phyloP scores from a whole-genome alignment of 2,888 invertebrate species.

The Sthenelais limicola region DNA sequence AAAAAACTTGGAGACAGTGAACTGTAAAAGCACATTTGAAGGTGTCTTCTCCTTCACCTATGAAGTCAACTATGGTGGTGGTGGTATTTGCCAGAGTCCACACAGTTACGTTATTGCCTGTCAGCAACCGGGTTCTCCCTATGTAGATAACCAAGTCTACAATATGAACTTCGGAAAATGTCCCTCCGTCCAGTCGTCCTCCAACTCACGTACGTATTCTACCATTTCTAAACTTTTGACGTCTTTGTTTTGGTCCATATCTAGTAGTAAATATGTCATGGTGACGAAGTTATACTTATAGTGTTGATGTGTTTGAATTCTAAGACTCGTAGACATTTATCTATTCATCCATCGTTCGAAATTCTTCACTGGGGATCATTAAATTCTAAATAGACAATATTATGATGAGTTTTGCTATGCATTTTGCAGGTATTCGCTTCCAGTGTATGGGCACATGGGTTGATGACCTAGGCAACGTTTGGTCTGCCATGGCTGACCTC shows the following conservation, averaged over 20 bases:
- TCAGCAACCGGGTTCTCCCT: slow-evolving; percentile 95
- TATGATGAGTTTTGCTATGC: too few species aligned
- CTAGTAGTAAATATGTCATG: too few species aligned
- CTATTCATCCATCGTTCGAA: too few species aligned
- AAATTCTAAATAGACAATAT: too few species aligned
- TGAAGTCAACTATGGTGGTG: slow-evolving; percentile 66
- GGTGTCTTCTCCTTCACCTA: slow-evolving; percentile 71
- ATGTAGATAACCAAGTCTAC: slow-evolving; percentile 97
- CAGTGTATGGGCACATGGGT: slow-evolving; percentile 71
- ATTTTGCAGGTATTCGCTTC: slow-evolving; percentile 64
- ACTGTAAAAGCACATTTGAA: slow-evolving; percentile 71
- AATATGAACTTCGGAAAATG: slow-evolving; percentile 94
- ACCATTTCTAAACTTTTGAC: too few species aligned
- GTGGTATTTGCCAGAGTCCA: slow-evolving; percentile 80
- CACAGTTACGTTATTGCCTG: slow-evolving; percentile 93
- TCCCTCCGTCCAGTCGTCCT: slow-evolving; percentile 62
- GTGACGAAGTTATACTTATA: too few species aligned
- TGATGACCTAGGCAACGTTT: slow-evolving; percentile 80
- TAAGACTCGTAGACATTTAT: too few species aligned
- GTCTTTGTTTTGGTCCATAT: too few species aligned
- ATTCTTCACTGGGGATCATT: neutral
- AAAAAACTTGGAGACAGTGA: slow-evolving; percentile 58
- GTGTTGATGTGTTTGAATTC: too few species aligned
- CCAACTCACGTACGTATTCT: slow-evolving; percentile 51
- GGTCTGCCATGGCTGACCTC: slow-evolving; percentile 96